phyloP scores from a whole-genome alignment of 2,113 vertebrate genomes.

The Misgurnus mizolepis region DNA sequence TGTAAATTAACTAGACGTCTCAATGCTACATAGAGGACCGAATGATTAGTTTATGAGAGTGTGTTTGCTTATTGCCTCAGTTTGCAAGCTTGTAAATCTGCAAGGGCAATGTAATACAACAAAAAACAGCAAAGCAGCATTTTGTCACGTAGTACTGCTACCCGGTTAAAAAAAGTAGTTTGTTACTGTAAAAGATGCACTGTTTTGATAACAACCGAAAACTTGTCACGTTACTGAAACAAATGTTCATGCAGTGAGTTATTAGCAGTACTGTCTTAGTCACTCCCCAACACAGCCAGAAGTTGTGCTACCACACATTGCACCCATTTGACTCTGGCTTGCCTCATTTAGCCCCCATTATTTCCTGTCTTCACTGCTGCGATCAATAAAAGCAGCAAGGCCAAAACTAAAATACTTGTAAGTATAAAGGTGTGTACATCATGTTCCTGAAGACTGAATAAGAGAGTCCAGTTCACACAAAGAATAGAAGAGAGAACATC shows the following conservation, averaged over 20 bases:
- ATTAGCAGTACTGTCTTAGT: not conserved
- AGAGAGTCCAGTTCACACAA: not conserved
- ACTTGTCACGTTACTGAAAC: not conserved
- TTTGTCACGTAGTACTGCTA: not conserved
- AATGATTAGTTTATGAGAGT: not conserved
- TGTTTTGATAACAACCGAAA: not conserved
- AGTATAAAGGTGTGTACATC: not conserved
- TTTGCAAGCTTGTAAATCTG: not conserved
- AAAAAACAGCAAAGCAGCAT: not conserved
- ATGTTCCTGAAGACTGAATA: not conserved
- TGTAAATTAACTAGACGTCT: too few species aligned
- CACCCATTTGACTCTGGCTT: not conserved
- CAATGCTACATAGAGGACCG: too few species aligned
- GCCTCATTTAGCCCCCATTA: not conserved
- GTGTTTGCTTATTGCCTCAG: constrained; percentile 10
- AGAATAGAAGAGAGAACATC: not conserved
- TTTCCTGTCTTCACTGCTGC: not conserved
- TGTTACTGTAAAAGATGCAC: not conserved
- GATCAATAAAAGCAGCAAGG: not conserved
- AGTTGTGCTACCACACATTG: too few species aligned
- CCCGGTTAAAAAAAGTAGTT: not conserved
- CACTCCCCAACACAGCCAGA: not conserved
- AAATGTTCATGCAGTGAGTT: not conserved
- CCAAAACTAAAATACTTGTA: too few species aligned
- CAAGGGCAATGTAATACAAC: not conserved